Evolutionary conservation across 1,140 invertebrate genomes (phyloP), one percentile per base, ranked within the genome.

Genomic region (Pachypsylla venusta): DNA sequence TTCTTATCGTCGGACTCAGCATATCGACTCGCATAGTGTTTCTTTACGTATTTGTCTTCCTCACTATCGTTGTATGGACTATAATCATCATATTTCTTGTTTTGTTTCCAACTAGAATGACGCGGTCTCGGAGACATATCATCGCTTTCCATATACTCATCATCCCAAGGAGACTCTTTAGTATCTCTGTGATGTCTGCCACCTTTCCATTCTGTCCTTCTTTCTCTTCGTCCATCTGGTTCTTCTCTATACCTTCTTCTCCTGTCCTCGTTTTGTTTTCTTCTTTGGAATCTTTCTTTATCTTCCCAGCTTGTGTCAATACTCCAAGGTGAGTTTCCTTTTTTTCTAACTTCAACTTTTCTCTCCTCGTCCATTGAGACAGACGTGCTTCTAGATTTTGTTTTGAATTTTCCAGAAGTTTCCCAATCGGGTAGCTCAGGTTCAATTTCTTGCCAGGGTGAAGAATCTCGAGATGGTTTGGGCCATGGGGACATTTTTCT

Each of bases 381-480:
- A 12, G 63, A 63, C 10, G 62, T 62, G 10, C 61, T 62, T 19
- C 65, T 59, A 25, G 59, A 56, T 54, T 65, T 62, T 19, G 62
- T 54, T 35, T 64, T 20, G 54, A 40, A 27, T 59, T 57, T 53
- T 66, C 64, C 61, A 59, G 64, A 30, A 57, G 60, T 27, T 67
- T 65, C 62, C 67, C 63, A 58, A 55, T 61, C 40, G 63, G 42
- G 20, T 62, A 60, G 40, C 61, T 64, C 42, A 48, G 42, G 42
- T 25, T 64, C 64, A n/a, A 82, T 81, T 62, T 83, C 81, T 58
- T 83, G 81, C 81, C 81, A 83, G 4, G 82, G 81, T 48, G 82
- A 83, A 40, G 81, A 74, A 67, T 84, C 82, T 2, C 82, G 70
- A 0, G 81, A 83, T 20, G 81, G 58, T 25, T 63, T 63, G n/a